Evolutionary conservation across 2,888 invertebrate species (phyloP).

Genomic region (Caenorhabditis sp.): DNA sequence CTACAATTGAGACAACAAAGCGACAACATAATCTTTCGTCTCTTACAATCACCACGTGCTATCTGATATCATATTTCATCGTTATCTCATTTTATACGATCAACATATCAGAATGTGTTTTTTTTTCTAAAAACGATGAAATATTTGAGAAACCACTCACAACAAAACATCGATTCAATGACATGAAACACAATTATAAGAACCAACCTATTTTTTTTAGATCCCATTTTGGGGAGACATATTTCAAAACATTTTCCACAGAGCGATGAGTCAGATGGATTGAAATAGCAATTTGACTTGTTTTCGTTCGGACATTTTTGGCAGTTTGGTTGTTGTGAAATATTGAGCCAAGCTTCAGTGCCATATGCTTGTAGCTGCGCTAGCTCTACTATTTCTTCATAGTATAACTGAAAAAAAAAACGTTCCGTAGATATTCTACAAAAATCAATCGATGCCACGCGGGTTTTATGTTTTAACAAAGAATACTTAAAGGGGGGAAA

Average conservation of each 20-base stretch:
- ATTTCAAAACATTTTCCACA: slow-evolving; percentile 43
- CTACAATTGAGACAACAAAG: not conserved
- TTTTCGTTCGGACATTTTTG: slow-evolving; percentile 21
- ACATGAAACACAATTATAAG: not conserved
- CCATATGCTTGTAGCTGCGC: slow-evolving; percentile 24
- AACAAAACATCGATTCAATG: not conserved
- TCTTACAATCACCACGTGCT: not conserved
- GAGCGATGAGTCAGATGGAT: slow-evolving; percentile 30
- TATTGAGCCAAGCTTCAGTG: slow-evolving; percentile 18
- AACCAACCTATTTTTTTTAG: not conserved
- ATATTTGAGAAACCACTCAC: not conserved
- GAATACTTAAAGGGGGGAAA: too few relatives aligned
- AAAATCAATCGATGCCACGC: too few relatives aligned
- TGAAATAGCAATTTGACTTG: slow-evolving; percentile 39
- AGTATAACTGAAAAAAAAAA: slow-evolving; percentile 16
- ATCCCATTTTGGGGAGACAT: not conserved
- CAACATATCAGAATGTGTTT: not conserved
- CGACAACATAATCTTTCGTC: not conserved
- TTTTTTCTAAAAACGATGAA: not conserved
- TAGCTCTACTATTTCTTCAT: slow-evolving; percentile 23
- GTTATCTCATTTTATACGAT: not conserved
- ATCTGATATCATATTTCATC: not conserved
- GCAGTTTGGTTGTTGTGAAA: slow-evolving; percentile 29
- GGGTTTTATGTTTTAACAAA: too few relatives aligned
- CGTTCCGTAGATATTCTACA: too few relatives aligned